These are phyloP conservation scores for Chionodraco myersi DNA, from an alignment of 2,113 vertebrate species.

Conservation along the genomic window DNA sequence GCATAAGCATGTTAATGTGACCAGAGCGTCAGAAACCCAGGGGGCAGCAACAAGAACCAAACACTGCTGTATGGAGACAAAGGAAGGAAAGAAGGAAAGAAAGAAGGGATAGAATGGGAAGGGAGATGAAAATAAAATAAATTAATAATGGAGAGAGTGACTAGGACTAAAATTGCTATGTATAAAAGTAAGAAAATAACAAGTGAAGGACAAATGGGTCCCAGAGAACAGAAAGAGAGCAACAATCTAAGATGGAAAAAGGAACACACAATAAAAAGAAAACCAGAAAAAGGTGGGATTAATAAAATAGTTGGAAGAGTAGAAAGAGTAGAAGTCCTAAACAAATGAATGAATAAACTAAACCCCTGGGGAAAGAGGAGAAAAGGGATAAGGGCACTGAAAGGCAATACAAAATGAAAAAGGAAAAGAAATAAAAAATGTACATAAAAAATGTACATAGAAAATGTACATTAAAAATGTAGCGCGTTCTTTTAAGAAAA, in stretches of 20 bases:
- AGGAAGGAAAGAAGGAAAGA: conserved; percentile 3
- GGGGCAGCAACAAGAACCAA: background rate
- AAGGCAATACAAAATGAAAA: background rate
- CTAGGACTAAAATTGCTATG: background rate
- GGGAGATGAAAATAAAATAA: background rate
- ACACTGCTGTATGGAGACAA: background rate
- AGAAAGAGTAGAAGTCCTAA: background rate
- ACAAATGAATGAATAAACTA: background rate
- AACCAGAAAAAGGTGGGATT: background rate
- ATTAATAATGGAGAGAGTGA: background rate
- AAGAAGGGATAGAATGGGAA: background rate
- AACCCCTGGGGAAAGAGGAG: background rate
- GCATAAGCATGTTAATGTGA: conserved; percentile 54
- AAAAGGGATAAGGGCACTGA: background rate
- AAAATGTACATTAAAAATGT: background rate
- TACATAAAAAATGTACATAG: background rate
- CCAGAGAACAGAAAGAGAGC: background rate
- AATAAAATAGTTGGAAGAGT: background rate
- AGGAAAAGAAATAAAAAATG: background rate
- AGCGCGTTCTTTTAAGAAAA: background rate
- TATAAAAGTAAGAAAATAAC: background rate
- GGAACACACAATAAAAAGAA: background rate
- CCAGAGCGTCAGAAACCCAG: conserved; percentile 37
- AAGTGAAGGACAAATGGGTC: background rate
- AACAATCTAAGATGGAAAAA: background rate